A percentile compares a stretch with the other conserved stretches of the same genome.
These are phyloP conservation scores for Noturus placidus DNA, from an alignment of 2,113 vertebrate species.

Conservation along the genomic window DNA sequence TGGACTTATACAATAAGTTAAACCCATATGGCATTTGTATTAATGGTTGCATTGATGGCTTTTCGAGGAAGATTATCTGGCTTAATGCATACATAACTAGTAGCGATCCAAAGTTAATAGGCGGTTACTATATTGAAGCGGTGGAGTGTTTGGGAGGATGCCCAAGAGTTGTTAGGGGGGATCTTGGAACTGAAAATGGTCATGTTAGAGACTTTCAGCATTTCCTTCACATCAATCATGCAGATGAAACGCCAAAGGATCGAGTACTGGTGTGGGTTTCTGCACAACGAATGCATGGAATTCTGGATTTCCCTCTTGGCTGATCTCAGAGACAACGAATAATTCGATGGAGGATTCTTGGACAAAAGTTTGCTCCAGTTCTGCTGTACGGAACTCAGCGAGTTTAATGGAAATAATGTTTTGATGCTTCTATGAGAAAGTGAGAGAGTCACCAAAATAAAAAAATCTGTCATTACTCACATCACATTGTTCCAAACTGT, in stretches of 20 bases:
- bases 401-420: too few species aligned
- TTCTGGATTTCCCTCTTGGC: constrained; percentile 50
- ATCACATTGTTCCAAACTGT: too few species aligned
- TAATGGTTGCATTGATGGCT: constrained; percentile 15
- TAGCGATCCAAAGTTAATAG: constrained; percentile 42
- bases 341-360: constrained; percentile 44
- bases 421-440: too few species aligned
- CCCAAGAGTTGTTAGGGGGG: constrained; percentile 38
- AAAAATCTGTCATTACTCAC: too few species aligned
- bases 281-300: constrained; percentile 43
- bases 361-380: constrained; percentile 54
- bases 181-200: constrained; percentile 41
- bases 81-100: constrained; percentile 46
- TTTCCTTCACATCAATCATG: constrained; percentile 11
- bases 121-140: constrained; percentile 40
- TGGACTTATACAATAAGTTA: too few species aligned
- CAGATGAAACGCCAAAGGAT: constrained; percentile 37
- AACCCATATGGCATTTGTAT: too few species aligned
- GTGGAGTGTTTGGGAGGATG: constrained; percentile 43
- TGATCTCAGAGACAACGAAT: constrained; percentile 45
- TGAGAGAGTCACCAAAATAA: too few species aligned
- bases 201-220: constrained; percentile 28
- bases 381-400: constrained; percentile 39
- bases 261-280: constrained; percentile 45
- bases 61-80: constrained; percentile 42